Percentiles rank a stretch among this genome's conserved stretches.
Conservation (phyloP, 2,113 vertebrate species). For the Hemiscyllium ocellatum region DNA sequence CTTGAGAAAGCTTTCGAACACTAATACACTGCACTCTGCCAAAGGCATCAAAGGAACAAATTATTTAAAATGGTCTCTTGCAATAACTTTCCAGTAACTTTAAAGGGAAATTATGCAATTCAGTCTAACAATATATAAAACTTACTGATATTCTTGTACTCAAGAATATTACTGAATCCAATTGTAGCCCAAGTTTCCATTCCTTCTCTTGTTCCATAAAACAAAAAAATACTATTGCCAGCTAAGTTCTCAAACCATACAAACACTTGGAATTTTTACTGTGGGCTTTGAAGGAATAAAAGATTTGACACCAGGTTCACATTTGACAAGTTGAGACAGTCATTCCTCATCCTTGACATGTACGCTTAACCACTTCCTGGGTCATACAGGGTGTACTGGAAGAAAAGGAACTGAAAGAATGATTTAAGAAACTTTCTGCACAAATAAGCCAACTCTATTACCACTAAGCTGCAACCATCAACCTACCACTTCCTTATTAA, state of each 20-base stretch:
- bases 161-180: not conserved
- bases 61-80: not conserved
- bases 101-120: not conserved
- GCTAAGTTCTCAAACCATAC: not conserved
- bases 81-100: not conserved
- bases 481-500: conserved; percentile 2
- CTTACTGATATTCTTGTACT: not conserved
- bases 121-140: not conserved
- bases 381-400: not conserved
- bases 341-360: not conserved
- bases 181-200: not conserved
- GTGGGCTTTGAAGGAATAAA: not conserved
- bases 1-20: not conserved
- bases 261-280: not conserved
- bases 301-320: not conserved
- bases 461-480: not conserved
- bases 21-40: not conserved
- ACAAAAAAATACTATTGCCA: not conserved
- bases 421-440: not conserved
- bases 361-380: not conserved
- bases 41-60: not conserved
- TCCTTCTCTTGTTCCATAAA: not conserved
- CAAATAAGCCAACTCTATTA: not conserved
- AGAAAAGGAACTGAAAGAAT: not conserved
- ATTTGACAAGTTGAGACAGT: not conserved